A percentile compares a stretch with the other conserved stretches of the same genome.
phyloP scores from a whole-genome alignment of 2,113 vertebrate genomes.

The Grantiella picta region DNA sequence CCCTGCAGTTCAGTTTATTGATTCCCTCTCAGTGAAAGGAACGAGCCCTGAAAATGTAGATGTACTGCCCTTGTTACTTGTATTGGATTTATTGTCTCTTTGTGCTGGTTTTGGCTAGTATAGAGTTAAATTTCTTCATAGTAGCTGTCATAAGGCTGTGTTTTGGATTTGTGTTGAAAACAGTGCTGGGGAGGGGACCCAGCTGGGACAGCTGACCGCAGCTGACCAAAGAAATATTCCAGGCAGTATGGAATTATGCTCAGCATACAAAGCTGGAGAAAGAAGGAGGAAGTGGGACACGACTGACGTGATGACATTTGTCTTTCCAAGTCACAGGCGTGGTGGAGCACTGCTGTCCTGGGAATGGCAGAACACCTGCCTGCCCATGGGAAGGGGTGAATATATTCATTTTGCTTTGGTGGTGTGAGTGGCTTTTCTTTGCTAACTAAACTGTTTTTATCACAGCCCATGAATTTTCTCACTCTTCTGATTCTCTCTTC shows the following conservation, averaged over 20 bases:
- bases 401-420: neutral
- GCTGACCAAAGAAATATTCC: neutral
- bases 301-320: neutral
- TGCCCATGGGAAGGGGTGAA: neutral
- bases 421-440: neutral
- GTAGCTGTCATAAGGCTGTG: neutral
- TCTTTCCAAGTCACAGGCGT: rapidly evolving
- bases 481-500: neutral
- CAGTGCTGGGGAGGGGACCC: neutral
- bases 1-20: neutral
- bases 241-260: rapidly evolving
- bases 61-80: neutral
- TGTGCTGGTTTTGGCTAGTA: neutral
- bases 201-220: neutral
- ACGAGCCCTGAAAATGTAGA: neutral
- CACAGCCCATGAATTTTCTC: neutral
- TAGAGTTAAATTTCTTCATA: neutral
- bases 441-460: neutral
- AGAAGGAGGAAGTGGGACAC: neutral
- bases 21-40: neutral
- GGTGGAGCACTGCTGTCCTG: neutral
- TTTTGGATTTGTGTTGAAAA: neutral
- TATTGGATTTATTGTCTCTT: neutral
- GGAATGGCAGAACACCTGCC: neutral
- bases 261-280: neutral